Evolutionary conservation across 2,113 vertebrate genomes (phyloP), one percentile per base, ranked within the genome.

Genomic region (Theristicus caerulescens): DNA sequence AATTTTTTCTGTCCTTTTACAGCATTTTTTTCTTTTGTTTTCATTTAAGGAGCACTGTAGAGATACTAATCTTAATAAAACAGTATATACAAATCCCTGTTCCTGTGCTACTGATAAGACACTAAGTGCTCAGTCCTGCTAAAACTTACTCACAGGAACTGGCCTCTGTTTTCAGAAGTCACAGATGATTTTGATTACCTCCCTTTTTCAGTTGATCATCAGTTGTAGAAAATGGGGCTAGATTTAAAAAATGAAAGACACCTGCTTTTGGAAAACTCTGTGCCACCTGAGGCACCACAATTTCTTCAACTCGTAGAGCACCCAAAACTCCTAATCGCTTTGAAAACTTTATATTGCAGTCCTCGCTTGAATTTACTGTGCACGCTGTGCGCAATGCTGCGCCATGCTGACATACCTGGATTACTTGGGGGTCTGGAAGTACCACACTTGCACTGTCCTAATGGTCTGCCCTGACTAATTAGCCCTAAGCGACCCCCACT

Each of bases 31-130:
- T 16, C 36, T 66, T 89, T 94, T 93, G 93, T 96, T 95, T 94
- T 94, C 20, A 10, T 87, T 82, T 77, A 80, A 94, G 81, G 65
- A 84, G 86, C n/a, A 20, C 34, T 47, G 55, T 6, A 81, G 74
- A 93, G 87, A 97, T 95, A 97, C 18, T 27, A 34, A 95, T 95
- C 94, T 94, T 96, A 94, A 77, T 90, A 87, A 94, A 97, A 91
- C 81, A 91, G 34, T 82, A 82, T 89, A 94, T 89, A 94, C 88
- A 93, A 97, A 97, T 94, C 82, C 70, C 67, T 70, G 62, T 87
- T 95, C 91, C 91, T 70, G 70, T 74, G 61, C 55, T 95, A 70
- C 95, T 73, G 94, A 82, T 94, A 95, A 95, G 66, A 55, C 86
- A 59, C 26, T 72, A 82, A 80, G 62, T 77, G 46, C 36, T 67